Base-by-base conservation (phyloP, 2,888 invertebrate species). In the Neuroscelio doddi region DNA sequence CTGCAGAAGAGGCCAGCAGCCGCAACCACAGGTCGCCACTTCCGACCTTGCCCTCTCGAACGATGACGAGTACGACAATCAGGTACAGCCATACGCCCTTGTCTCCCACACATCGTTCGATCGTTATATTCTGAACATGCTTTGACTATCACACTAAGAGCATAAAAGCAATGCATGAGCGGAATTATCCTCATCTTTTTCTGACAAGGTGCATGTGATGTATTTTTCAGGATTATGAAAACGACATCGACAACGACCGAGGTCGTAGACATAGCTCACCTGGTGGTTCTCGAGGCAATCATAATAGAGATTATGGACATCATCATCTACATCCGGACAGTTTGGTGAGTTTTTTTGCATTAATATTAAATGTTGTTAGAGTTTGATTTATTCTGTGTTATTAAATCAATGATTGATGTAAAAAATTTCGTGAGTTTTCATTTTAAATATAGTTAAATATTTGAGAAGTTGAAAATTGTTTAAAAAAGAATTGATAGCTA, bases 201-300 rank as follows among this genome's bases (percentile, higher is more conserved):
- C 5, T 24, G 29, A 15, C 26, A 1, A 17, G 3, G 9, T 16
- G 3, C 4, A 30, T 29, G 32, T 44, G n/a, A 12, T 26, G 24
- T 9, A 21, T 76, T 74, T 80, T 79, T 3, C 86, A 93, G 83
- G 93, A 94, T 82, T 94, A 94, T 83, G 90, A 91, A 66, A 90
- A 91, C 51, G 90, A 91, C 45, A 78, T 84, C 82, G 91, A 91
- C 71, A 88, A 88, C 52, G 88, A 90, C 73, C 86, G 89, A 36
- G 85, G 88, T 27, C 86, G 91, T 72, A 86, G 91, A 67, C 91
- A 91, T 84, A 91, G 91, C 41, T 91, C 91, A 68, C 91, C 91
- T 42, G 90, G 90, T 64, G 90, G 90, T 76, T 90, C 91, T 17
- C 85, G 90, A 72, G 89, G 90, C 71, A 91, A 90, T 81, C 90